phyloP scores from a whole-genome alignment of 1,140 invertebrate genomes.

The Polypedilum vanderplanki region DNA sequence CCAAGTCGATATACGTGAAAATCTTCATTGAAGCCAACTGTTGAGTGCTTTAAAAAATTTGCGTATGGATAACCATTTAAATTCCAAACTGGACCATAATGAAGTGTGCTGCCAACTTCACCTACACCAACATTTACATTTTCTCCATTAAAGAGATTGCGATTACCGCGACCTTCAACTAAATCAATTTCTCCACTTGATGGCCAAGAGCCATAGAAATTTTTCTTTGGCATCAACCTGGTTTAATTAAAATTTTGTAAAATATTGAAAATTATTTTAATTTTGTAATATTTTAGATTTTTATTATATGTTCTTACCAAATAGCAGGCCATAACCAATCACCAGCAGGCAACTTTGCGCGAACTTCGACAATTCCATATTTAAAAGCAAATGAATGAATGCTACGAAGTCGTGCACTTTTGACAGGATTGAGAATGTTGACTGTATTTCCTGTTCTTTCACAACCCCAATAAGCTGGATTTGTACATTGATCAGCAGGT shows the following conservation, averaged over 20 bases:
- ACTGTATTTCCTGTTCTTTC: constrained; percentile 42
- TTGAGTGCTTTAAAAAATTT: constrained; percentile 36
- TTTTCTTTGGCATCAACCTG: constrained; percentile 50
- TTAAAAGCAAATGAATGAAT: constrained; percentile 50
- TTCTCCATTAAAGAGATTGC: constrained; percentile 45
- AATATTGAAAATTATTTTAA: neutral
- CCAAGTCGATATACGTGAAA: constrained; percentile 36
- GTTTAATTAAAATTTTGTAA: neutral
- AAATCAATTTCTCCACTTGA: constrained; percentile 51
- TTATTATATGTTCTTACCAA: constrained; percentile 42
- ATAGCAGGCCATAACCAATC: constrained; percentile 68
- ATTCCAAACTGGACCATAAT: constrained; percentile 47
- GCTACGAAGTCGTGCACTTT: constrained; percentile 55
- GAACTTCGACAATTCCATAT: constrained; percentile 57
- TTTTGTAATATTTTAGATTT: neutral
- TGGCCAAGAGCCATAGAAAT: constrained; percentile 52
- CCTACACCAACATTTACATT: constrained; percentile 48
- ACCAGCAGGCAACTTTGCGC: constrained; percentile 58
- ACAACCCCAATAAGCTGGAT: constrained; percentile 47
- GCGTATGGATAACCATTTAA: constrained; percentile 43
- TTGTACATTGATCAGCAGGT: constrained; percentile 50
- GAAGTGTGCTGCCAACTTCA: constrained; percentile 45
- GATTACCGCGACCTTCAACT: constrained; percentile 53
- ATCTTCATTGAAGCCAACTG: constrained; percentile 39
- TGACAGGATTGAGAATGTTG: constrained; percentile 52